Evolutionary conservation across 2,113 vertebrate genomes (phyloP).

Genomic region (Mesitornis unicolor): DNA sequence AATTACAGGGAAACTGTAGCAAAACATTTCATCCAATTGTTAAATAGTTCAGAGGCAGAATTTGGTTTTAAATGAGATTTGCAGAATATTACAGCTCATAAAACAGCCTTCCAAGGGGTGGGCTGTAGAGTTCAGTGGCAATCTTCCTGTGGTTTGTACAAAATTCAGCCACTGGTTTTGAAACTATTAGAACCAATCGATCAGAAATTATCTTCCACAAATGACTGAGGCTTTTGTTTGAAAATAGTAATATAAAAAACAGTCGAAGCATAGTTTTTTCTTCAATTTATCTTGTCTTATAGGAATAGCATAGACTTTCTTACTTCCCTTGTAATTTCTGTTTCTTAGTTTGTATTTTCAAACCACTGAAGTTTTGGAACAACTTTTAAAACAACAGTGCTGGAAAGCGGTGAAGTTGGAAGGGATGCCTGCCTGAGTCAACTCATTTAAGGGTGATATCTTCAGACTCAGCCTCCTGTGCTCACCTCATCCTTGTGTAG

Average conservation of each 20-base stretch:
- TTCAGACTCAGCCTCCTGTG: background rate
- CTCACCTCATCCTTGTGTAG: background rate
- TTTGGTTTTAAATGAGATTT: constrained; percentile 59
- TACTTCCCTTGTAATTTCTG: background rate
- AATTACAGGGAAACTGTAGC: constrained; percentile 14
- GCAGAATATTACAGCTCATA: background rate
- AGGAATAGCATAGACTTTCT: background rate
- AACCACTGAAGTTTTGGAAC: background rate
- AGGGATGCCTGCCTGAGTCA: background rate
- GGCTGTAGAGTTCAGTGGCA: background rate
- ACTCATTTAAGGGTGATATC: background rate
- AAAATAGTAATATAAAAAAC: background rate
- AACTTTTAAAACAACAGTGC: background rate
- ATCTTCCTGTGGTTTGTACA: background rate
- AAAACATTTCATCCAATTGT: constrained; percentile 63
- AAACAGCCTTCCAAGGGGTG: background rate
- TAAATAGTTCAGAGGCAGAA: constrained; percentile 14
- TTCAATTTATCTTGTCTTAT: background rate
- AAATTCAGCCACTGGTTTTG: constrained; percentile 30
- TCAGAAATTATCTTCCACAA: background rate
- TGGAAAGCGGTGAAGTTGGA: background rate
- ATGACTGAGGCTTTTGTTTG: background rate
- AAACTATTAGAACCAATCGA: background rate
- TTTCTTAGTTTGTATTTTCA: background rate
- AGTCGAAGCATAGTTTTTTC: background rate